Evolutionary conservation across 2,888 invertebrate species (phyloP), one percentile per base, ranked within the genome.

Genomic region (Autographa gamma): DNA sequence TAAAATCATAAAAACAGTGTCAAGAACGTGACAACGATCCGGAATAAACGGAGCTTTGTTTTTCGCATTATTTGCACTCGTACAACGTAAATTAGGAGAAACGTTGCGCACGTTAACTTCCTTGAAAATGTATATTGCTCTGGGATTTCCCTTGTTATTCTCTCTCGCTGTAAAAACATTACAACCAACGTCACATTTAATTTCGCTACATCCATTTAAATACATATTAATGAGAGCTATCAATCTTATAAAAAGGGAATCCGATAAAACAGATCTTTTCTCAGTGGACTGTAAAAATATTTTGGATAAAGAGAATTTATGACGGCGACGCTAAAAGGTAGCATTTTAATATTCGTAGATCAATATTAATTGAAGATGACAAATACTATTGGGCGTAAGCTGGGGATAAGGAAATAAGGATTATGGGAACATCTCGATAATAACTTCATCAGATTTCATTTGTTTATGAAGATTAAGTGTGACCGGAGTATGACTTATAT

Each of bases 301-400:
- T 61, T 56, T 62, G 32, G n/a, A 34, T 14, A 59, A 54, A 64
- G 16, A 11, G 4, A 61, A 60, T 38, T 60, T 54, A 41, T 61
- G 68, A 63, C 32, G 56, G 60, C 31, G 60, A 58, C 59, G 58
- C 11, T 43, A 56, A 68, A 67, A 56, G 59, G 31, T 56, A 25
- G 48, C 62, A 54, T 68, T 63, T 66, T 63, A 74, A 64, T 71
- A 75, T 71, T 66, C 43, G 61, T 71, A 59, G 48, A 19, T 18
- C 48, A 64, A 64, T 68, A 64, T 69, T 79, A 58, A 61, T 73
- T 59, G 58, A 63, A 65, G 31, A 59, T 63, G 56, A 61, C 60
- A 72, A 77, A 78, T 66, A 72, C 31, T 38, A 61, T 48, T 59
- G 68, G 31, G 14, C 13, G 25, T 59, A 54, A 58, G 48, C 11